Conservation (phyloP, 1,140 invertebrate genomes). For the Drosophila malerkotliana region DNA sequence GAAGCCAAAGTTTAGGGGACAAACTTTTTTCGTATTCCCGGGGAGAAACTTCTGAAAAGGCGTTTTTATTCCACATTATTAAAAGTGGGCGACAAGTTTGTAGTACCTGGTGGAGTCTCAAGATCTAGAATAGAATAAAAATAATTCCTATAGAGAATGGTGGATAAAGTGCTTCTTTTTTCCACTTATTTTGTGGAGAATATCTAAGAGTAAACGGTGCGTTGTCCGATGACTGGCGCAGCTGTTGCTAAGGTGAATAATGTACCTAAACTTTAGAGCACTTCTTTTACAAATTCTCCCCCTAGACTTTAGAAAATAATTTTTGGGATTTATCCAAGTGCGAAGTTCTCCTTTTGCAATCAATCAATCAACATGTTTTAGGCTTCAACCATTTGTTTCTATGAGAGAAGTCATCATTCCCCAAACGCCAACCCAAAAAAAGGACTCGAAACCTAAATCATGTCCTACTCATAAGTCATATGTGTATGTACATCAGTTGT, state of each 20-base stretch:
- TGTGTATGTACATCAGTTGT: slow-evolving; percentile 21
- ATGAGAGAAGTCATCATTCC: background rate
- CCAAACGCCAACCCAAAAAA: background rate
- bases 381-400: slow-evolving; percentile 1
- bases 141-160: slow-evolving; percentile 21
- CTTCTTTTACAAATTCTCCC: background rate
- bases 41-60: slow-evolving; percentile 39
- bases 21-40: slow-evolving; percentile 40
- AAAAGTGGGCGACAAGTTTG: slow-evolving; percentile 27
- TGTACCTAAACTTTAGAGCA: background rate
- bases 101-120: background rate
- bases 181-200: slow-evolving; percentile 3
- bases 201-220: slow-evolving; percentile 30
- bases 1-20: slow-evolving; percentile 53
- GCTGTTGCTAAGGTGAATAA: background rate
- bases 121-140: slow-evolving; percentile 15
- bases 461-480: slow-evolving; percentile 30
- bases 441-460: slow-evolving; percentile 24
- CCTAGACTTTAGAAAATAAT: background rate
- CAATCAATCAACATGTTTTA: slow-evolving; percentile 17
- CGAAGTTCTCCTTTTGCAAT: background rate
- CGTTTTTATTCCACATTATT: slow-evolving; percentile 53
- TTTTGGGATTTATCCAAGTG: background rate
- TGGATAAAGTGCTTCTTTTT: slow-evolving; percentile 9
- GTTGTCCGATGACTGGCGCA: background rate